Evolutionary conservation across 2,113 vertebrate species (phyloP), one percentile per base, ranked within the genome.

Genomic region (Arizona elegans): DNA sequence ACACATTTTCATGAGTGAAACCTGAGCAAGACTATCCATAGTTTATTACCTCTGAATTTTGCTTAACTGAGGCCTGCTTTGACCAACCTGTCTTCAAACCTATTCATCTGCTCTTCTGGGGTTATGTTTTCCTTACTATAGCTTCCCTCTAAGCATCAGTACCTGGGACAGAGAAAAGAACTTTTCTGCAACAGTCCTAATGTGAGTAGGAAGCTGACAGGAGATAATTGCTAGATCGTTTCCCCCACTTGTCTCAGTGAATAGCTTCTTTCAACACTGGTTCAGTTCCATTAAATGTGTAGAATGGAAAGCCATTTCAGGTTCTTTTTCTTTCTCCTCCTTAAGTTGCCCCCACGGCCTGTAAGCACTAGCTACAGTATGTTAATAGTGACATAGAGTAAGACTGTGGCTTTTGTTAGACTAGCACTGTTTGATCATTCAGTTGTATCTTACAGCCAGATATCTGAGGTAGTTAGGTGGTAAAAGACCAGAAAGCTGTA

Each of bases 351-450:
- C 19, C n/a, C 9, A n/a, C 0, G 33, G 62, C 43, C 70, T 86
- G 12, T 86, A 70, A 85, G 47, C 43, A 86, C 65, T 43, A 52
- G 54, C 6, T 53, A 47, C 43, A 47, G 43, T 47, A 33, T 62
- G 59, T 91, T 62, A 87, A 93, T 56, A 88, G 29, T 3, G 3
- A 52, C 52, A 59, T n/a, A 62, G 19, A 50, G 15, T 55, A 86
- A 85, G 87, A 54, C 10, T 43, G 10, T 47, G 55, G 33, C 58
- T 90, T 70, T 70, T 55, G 58, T 43, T 89, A 59, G 29, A 47
- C 47, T 93, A 90, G 89, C 86, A 9, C 87, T 85, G 85, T 86
- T 65, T 62, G 93, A 62, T 87, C 62, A 70, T 53, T 43, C 90
- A 91, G 43, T 90, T 10, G 89, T 54, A 59, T 47, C 65, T 23